Percentiles rank a stretch among this genome's conserved stretches.
phyloP scores from a whole-genome alignment of 2,888 invertebrate species.

The Clivina fossor region DNA sequence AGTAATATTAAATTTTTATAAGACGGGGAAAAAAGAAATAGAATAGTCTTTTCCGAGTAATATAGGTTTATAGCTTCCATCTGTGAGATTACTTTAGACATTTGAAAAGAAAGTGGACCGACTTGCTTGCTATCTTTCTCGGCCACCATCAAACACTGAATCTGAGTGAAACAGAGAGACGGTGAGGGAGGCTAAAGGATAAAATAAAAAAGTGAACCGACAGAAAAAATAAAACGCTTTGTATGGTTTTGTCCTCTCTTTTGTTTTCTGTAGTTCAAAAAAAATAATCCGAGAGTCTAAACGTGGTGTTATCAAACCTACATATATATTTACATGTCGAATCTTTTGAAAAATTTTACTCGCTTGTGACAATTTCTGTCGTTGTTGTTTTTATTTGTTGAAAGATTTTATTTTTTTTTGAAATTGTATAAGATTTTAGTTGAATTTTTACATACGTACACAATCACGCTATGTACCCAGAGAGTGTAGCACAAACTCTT shows the following conservation, averaged over 20 bases:
- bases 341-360: too few species aligned
- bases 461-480: too few species aligned
- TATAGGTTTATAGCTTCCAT: slow-evolving; percentile 56
- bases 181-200: slow-evolving; percentile 40
- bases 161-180: slow-evolving; percentile 42
- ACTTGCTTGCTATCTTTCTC: slow-evolving; percentile 33
- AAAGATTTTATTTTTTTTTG: too few species aligned
- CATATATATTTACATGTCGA: too few species aligned
- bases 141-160: background rate
- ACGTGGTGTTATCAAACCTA: slow-evolving; percentile 11
- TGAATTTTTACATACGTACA: too few species aligned
- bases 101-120: slow-evolving; percentile 55
- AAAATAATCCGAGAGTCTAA: background rate
- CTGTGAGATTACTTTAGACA: slow-evolving; percentile 56
- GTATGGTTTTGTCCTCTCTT: slow-evolving; percentile 9
- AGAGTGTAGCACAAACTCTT: too few species aligned
- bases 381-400: too few species aligned
- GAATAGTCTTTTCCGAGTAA: slow-evolving; percentile 55
- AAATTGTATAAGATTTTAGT: too few species aligned
- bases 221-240: slow-evolving; percentile 47
- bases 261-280: slow-evolving; percentile 11
- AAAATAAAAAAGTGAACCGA: slow-evolving; percentile 39
- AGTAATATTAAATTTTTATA: slow-evolving; percentile 57
- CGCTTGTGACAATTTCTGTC: too few species aligned
- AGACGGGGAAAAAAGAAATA: slow-evolving; percentile 54